Conservation (phyloP, 2,113 vertebrate species). For the Lagopus muta region DNA sequence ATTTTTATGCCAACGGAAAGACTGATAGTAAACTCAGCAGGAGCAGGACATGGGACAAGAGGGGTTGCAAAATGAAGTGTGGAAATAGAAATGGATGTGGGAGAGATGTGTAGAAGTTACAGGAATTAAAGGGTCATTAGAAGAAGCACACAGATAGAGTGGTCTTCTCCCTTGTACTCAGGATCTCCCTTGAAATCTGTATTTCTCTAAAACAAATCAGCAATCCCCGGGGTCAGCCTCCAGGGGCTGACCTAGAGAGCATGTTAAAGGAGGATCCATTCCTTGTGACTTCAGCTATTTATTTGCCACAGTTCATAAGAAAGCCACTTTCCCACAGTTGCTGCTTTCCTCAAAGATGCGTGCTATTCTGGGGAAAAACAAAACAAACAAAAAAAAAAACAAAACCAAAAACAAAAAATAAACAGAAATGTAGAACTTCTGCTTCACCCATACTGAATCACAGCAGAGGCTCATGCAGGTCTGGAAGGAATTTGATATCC, state of each 20-base stretch:
- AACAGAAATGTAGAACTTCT: not conserved
- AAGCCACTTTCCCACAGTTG: not conserved
- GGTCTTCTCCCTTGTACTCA: not conserved
- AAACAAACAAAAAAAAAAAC: too few species aligned
- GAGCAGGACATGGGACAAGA: not conserved
- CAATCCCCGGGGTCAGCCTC: not conserved
- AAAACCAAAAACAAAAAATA: not conserved
- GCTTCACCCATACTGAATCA: not conserved
- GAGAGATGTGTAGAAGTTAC: not conserved
- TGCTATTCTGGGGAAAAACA: not conserved
- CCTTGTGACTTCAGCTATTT: slow-evolving; percentile 1
- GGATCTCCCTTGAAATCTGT: not conserved
- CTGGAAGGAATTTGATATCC: not conserved
- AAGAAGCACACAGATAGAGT: not conserved
- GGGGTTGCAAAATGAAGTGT: not conserved
- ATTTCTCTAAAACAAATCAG: not conserved
- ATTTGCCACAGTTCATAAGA: not conserved
- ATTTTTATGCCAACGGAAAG: not conserved
- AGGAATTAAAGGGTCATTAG: not conserved
- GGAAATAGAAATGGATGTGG: not conserved
- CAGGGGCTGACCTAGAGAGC: not conserved
- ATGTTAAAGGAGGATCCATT: not conserved
- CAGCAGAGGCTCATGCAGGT: not conserved
- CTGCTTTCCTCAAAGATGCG: not conserved
- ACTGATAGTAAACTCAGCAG: not conserved